These are phyloP conservation scores for Ricordea florida DNA, from an alignment of 92 coral and sea anemone genomes.

Conservation along the genomic window DNA sequence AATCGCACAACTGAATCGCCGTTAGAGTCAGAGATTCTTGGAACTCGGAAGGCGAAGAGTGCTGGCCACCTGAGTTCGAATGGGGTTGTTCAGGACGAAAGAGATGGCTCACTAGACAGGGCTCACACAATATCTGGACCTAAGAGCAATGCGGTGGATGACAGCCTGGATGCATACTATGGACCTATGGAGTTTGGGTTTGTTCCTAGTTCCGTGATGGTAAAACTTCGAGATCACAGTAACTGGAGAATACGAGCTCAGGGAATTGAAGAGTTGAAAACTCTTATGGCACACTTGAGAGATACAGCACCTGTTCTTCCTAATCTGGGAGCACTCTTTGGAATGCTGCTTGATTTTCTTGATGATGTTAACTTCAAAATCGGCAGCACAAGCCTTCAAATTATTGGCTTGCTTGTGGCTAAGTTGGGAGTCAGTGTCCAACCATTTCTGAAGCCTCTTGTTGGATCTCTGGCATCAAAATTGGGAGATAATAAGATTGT, in stretches of 20 bases:
- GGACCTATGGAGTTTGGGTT: conserved; percentile 74
- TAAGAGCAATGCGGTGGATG: conserved; percentile 43
- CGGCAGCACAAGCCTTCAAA: conserved; percentile 92
- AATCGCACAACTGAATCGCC: conserved; percentile 60
- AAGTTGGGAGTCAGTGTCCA: conserved; percentile 71
- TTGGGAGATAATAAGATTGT: conserved; percentile 97
- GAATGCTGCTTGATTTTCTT: conserved; percentile 79
- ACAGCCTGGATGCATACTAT: conserved; percentile 22
- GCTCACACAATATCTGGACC: conserved; percentile 86
- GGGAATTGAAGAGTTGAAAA: conserved; percentile 93
- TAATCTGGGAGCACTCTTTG: conserved; percentile 82
- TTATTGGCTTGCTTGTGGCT: conserved; percentile 81
- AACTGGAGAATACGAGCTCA: conserved; percentile 93
- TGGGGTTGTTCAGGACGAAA: conserved; percentile 70
- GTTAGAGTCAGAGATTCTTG: conserved; percentile 62
- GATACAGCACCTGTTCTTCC: conserved; percentile 74
- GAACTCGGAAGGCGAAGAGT: conserved; percentile 90
- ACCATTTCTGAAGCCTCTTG: conserved; percentile 86
- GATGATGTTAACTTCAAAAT: conserved; percentile 94
- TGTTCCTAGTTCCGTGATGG: conserved; percentile 78
- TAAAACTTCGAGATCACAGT: conserved; percentile 85
- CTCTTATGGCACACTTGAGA: conserved; percentile 77
- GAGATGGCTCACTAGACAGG: conserved; percentile 68
- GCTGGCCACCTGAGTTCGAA: conserved; percentile 84
- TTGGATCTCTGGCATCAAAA: conserved; percentile 77